Evolutionary conservation across 1,140 invertebrate species (phyloP).

Genomic region (Bursaphelenchus mucronatus): DNA sequence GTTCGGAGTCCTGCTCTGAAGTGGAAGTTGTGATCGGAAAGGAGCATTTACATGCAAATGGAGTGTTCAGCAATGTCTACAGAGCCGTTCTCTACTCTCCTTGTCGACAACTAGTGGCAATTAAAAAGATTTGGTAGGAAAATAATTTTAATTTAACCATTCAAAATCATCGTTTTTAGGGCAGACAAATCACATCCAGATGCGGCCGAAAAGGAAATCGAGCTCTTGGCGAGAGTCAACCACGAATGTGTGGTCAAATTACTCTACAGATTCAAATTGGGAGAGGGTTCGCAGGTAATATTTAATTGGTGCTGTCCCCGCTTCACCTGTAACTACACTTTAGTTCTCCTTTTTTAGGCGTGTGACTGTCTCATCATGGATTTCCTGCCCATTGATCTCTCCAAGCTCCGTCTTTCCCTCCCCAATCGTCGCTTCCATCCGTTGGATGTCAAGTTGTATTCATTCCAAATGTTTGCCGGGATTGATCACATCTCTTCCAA

Average conservation of each 20-base stretch:
- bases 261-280: slow-evolving; percentile 4
- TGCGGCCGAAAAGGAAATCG: neutral
- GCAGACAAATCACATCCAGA: neutral
- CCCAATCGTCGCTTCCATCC: slow-evolving; percentile 23
- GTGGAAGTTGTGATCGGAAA: slow-evolving; percentile 11
- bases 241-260: slow-evolving; percentile 20
- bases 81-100: slow-evolving; percentile 7
- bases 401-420: slow-evolving; percentile 16
- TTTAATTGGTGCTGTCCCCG: neutral
- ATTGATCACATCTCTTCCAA: slow-evolving; percentile 22
- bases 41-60: slow-evolving; percentile 27
- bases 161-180: neutral
- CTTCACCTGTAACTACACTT: neutral
- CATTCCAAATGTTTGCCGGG: slow-evolving; percentile 28
- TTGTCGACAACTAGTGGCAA: slow-evolving; percentile 9
- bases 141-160: neutral
- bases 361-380: slow-evolving; percentile 32
- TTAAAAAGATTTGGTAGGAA: slow-evolving; percentile 29
- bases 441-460: slow-evolving; percentile 32
- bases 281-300: neutral
- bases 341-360: neutral
- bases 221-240: slow-evolving; percentile 1
- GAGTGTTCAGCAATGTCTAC: slow-evolving; percentile 30
- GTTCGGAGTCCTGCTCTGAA: slow-evolving; percentile 4
- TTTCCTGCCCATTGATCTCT: slow-evolving; percentile 27